Evolutionary conservation across 2,113 vertebrate genomes (phyloP).

Genomic region (Takifugu bimaculatus): DNA sequence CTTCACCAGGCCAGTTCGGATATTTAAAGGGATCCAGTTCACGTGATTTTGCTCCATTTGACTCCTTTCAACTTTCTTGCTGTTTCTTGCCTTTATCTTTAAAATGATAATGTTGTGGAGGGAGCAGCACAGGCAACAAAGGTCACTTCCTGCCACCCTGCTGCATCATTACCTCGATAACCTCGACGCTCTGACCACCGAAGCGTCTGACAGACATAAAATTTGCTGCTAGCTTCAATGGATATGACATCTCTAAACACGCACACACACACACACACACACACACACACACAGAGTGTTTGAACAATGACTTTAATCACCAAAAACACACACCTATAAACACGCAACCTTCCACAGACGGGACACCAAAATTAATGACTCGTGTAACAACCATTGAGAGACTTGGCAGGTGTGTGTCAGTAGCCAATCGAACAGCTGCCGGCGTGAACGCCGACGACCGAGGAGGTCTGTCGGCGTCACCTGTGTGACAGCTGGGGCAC

Average conservation of each 20-base stretch:
- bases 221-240: too few species aligned
- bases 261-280: not conserved
- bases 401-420: constrained; percentile 26
- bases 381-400: constrained; percentile 47
- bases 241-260: not conserved
- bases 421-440: constrained; percentile 43
- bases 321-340: not conserved
- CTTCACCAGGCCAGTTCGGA: too few species aligned
- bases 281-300: not conserved
- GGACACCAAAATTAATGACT: constrained; percentile 38
- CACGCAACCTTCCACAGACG: not conserved
- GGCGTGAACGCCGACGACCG: constrained; percentile 15
- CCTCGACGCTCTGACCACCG: too few species aligned
- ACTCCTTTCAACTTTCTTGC: too few species aligned
- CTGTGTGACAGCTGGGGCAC: constrained; percentile 15
- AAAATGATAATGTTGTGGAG: too few species aligned
- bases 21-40: too few species aligned
- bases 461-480: constrained; percentile 31
- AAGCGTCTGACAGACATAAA: too few species aligned
- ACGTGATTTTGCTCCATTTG: too few species aligned
- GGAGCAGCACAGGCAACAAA: too few species aligned
- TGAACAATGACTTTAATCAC: not conserved
- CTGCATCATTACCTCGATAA: too few species aligned
- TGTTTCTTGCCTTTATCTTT: too few species aligned
- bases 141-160: too few species aligned